phyloP scores from a whole-genome alignment of 2,888 invertebrate genomes.

The Dicyrtomina minuta region DNA sequence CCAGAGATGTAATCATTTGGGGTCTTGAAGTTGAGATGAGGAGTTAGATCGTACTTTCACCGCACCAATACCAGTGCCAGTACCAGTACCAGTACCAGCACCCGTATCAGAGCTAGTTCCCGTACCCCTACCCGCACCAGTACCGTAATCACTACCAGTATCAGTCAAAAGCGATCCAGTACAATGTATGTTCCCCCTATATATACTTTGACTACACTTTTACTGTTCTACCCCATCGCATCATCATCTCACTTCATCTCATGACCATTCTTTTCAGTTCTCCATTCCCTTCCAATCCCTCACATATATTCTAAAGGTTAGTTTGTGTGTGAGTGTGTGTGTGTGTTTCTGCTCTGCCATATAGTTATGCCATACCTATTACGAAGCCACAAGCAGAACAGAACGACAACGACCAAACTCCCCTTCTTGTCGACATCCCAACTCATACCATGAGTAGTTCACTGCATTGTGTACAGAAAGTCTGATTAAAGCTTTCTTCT shows the following conservation, averaged over 20 bases:
- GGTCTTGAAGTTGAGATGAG: conserved; percentile 25
- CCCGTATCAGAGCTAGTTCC: too few species aligned
- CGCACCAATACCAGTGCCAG: neutral
- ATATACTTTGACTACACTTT: neutral
- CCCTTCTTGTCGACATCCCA: neutral
- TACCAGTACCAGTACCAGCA: too few species aligned
- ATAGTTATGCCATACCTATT: too few species aligned
- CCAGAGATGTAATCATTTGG: conserved; percentile 43
- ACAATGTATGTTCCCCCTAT: neutral
- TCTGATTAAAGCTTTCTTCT: neutral
- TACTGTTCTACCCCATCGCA: neutral
- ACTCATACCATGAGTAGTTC: neutral
- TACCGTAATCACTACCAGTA: too few species aligned
- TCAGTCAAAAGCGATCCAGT: neutral
- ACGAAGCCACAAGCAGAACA: too few species aligned
- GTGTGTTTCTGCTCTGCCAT: neutral
- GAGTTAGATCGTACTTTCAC: neutral
- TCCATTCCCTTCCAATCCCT: neutral
- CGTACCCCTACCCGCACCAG: too few species aligned
- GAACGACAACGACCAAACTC: too few species aligned
- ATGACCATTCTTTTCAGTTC: conserved; percentile 30
- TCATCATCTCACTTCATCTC: conserved; percentile 33
- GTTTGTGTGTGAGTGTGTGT: neutral
- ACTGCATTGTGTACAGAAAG: neutral
- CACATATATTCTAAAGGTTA: conserved; percentile 1